These are phyloP conservation scores for Centroberyx gerrardi DNA, from an alignment of 2,797 vertebrate species.

Conservation along the genomic window DNA sequence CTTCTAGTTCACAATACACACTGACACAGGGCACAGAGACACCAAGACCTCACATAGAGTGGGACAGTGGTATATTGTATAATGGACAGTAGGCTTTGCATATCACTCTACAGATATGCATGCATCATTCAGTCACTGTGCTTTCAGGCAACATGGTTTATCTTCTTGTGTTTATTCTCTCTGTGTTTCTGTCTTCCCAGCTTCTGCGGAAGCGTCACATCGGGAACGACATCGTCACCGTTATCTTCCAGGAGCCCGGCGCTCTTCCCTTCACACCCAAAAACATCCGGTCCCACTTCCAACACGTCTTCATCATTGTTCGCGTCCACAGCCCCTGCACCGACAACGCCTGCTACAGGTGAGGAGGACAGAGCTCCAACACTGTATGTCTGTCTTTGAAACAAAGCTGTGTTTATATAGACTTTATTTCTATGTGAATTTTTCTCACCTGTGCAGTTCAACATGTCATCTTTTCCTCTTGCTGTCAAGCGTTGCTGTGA, in stretches of 20 bases:
- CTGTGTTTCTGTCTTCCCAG: slow-evolving; percentile 55
- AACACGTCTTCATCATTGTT: slow-evolving; percentile 91
- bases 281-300: slow-evolving; percentile 91
- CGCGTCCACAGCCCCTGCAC: slow-evolving; percentile 90
- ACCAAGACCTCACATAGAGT: too few species aligned
- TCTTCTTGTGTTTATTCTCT: neutral
- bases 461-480: neutral
- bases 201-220: slow-evolving; percentile 92
- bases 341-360: slow-evolving; percentile 88
- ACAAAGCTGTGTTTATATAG: too few species aligned
- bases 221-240: slow-evolving; percentile 92
- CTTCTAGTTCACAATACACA: neutral
- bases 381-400: too few species aligned
- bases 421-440: neutral
- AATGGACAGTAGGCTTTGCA: too few species aligned
- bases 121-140: too few species aligned
- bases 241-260: slow-evolving; percentile 93
- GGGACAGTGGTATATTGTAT: too few species aligned
- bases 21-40: neutral
- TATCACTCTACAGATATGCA: too few species aligned
- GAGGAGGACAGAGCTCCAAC: neutral
- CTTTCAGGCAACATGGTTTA: too few species aligned
- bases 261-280: slow-evolving; percentile 91
- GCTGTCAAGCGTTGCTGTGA: slow-evolving; percentile 87
- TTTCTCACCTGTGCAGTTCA: neutral